phyloP scores from a whole-genome alignment of 2,888 invertebrate genomes.

The Chalcis sispes region DNA sequence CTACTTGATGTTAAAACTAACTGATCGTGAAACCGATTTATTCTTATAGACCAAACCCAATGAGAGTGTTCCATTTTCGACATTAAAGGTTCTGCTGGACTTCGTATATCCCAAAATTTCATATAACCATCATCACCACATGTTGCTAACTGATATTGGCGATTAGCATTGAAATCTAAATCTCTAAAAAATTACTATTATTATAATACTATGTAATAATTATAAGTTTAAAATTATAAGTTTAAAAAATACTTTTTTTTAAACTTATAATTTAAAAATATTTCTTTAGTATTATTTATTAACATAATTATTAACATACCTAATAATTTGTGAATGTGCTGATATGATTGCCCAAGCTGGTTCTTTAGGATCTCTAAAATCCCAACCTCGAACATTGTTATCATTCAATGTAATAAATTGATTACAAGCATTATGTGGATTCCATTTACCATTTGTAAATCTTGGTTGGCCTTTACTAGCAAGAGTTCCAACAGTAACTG shows the following conservation, averaged over 20 bases:
- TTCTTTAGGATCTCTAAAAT: slow-evolving; percentile 85
- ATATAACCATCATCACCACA: slow-evolving; percentile 97
- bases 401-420: slow-evolving; percentile 93
- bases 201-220: slow-evolving; percentile 14
- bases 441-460: slow-evolving; percentile 94
- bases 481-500: slow-evolving; percentile 72
- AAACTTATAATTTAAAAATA: slow-evolving; percentile 9
- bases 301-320: slow-evolving; percentile 70
- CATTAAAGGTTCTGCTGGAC: slow-evolving; percentile 86
- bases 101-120: slow-evolving; percentile 97
- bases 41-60: slow-evolving; percentile 96
- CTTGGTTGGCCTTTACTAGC: slow-evolving; percentile 86
- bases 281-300: slow-evolving; percentile 15
- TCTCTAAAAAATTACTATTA: slow-evolving; percentile 81
- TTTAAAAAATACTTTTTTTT: slow-evolving; percentile 19
- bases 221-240: slow-evolving; percentile 11
- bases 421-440: slow-evolving; percentile 92
- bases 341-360: slow-evolving; percentile 90
- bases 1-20: slow-evolving; percentile 95
- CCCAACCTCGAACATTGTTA: slow-evolving; percentile 90
- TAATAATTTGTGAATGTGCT: slow-evolving; percentile 91
- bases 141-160: slow-evolving; percentile 94
- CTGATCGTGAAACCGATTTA: slow-evolving; percentile 98
- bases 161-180: slow-evolving; percentile 98
- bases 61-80: slow-evolving; percentile 90